These are phyloP conservation scores for Pandemis cinnamomeana DNA, from an alignment of 2,888 invertebrate genomes.

Conservation along the genomic window DNA sequence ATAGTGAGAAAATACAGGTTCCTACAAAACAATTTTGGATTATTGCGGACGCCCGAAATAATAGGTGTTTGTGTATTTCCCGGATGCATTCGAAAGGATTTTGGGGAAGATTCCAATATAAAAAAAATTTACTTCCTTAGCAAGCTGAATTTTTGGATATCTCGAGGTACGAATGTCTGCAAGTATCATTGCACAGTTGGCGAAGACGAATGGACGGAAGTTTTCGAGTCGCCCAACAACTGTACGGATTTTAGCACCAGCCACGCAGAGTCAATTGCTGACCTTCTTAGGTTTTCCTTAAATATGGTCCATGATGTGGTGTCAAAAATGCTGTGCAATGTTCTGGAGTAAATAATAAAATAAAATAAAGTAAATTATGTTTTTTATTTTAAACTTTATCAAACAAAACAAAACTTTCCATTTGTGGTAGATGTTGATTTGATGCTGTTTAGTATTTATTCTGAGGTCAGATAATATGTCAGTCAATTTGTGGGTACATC, in stretches of 20 bases:
- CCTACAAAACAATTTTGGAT: no score
- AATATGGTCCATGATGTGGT: neutral
- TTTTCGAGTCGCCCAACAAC: neutral
- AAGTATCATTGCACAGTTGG: slow-evolving; percentile 4
- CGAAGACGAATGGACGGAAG: slow-evolving; percentile 2
- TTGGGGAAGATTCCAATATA: neutral
- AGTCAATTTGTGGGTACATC: no score
- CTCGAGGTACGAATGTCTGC: neutral
- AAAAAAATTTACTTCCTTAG: slow-evolving; percentile 5
- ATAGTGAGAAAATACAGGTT: no score
- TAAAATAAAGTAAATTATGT: no score
- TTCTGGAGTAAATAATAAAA: neutral
- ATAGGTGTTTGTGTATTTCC: slow-evolving; percentile 12
- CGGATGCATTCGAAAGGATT: neutral
- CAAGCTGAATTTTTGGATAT: slow-evolving; percentile 1
- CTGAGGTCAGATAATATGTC: no score
- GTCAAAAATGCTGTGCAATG: neutral
- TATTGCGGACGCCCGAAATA: no score
- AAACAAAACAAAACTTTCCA: no score
- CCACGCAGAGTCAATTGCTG: neutral
- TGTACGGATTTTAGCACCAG: neutral
- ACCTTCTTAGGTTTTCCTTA: neutral
- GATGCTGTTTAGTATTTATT: no score
- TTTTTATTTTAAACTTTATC: no score
- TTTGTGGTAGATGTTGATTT: no score